A percentile compares a stretch with the other conserved stretches of the same genome.
phyloP scores from a whole-genome alignment of 2,888 invertebrate species.

The Philaethria dido region DNA sequence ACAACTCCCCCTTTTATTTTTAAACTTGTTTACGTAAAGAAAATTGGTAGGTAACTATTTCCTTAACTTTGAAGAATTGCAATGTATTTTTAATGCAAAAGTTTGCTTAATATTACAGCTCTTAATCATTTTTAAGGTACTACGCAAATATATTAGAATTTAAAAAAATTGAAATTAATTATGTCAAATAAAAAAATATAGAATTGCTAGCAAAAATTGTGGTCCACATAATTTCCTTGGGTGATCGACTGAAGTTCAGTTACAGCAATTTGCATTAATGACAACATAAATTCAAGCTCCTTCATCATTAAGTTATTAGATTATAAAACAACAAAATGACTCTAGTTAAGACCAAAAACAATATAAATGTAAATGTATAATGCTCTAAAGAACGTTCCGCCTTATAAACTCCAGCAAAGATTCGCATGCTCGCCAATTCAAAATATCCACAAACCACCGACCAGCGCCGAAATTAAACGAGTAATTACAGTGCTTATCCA shows the following conservation, averaged over 20 bases:
- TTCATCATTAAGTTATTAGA: conserved; percentile 3
- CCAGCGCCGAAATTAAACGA: conserved; percentile 64
- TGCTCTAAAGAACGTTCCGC: conserved; percentile 55
- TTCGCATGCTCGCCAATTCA: conserved; percentile 56
- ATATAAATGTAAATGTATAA: conserved; percentile 49
- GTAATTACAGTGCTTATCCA: conserved; percentile 83
- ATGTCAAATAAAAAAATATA: no score
- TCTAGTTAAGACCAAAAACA: conserved; percentile 41
- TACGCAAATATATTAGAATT: neutral
- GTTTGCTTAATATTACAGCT: neutral
- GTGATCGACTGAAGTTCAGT: neutral
- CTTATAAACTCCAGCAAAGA: conserved; percentile 65
- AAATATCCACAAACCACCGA: conserved; percentile 67
- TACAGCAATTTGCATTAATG: conserved; percentile 8
- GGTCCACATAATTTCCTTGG: no score
- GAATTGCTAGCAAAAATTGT: no score
- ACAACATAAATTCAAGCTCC: neutral
- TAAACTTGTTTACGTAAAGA: conserved; percentile 27
- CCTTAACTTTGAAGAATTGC: neutral
- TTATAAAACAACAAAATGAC: conserved; percentile 39
- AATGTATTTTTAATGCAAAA: neutral
- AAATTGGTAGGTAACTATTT: neutral
- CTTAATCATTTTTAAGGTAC: neutral
- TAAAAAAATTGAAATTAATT: no score
- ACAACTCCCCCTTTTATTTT: conserved; percentile 37